These are phyloP conservation scores for Semaprochilodus insignis DNA, from an alignment of 2,797 vertebrate species.

Conservation along the genomic window DNA sequence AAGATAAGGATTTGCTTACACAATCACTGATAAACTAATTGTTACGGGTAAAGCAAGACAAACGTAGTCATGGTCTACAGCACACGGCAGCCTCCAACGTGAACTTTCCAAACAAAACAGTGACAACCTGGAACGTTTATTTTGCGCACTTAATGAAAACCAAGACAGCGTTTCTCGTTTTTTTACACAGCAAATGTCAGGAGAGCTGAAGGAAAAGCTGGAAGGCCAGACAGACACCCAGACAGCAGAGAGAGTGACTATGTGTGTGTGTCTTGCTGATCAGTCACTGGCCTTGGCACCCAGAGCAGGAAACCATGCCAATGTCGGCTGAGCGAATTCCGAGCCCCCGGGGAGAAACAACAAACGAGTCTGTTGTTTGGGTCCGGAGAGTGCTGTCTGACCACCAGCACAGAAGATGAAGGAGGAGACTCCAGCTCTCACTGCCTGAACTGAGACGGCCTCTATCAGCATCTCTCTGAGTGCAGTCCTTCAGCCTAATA, in stretches of 20 bases:
- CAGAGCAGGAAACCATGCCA: conserved; percentile 55
- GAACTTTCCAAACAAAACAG: background rate
- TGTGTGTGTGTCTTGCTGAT: conserved; percentile 57
- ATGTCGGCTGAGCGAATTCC: conserved; percentile 65
- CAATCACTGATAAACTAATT: background rate
- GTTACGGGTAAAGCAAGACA: background rate
- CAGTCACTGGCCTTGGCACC: conserved; percentile 63
- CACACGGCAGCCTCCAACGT: background rate
- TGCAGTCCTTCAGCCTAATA: background rate
- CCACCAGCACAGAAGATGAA: conserved; percentile 49
- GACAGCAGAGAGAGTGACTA: conserved; percentile 55
- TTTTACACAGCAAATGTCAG: conserved; percentile 45
- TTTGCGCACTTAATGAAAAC: conserved; percentile 18
- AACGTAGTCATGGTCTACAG: background rate
- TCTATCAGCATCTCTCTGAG: conserved; percentile 38
- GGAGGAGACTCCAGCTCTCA: conserved; percentile 41
- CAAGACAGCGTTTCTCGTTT: conserved; percentile 46
- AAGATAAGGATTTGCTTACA: background rate
- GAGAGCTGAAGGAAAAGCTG: conserved; percentile 48
- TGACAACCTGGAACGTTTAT: conserved; percentile 34
- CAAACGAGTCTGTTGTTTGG: conserved; percentile 64
- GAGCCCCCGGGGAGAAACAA: conserved; percentile 56
- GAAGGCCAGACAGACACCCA: conserved; percentile 61
- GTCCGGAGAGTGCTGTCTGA: conserved; percentile 52
- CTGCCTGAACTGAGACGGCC: conserved; percentile 44